Conservation (phyloP, 2,113 vertebrate species). For the Ammospiza caudacuta region DNA sequence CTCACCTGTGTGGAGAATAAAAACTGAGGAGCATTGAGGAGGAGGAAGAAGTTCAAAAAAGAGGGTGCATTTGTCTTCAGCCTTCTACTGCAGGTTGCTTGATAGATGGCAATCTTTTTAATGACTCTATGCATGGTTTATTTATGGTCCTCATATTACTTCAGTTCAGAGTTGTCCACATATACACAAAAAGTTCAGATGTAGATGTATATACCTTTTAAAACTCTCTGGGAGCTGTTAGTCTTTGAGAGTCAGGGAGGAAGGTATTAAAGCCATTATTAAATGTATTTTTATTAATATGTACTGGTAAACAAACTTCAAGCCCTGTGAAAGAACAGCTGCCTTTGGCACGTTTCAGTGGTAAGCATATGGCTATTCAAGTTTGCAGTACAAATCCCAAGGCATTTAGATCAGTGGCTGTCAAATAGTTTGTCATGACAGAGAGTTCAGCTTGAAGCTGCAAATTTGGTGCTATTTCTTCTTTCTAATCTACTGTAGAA, state of each 20-base stretch:
- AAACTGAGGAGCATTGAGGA: not conserved
- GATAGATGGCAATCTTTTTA: not conserved
- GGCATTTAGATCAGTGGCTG: slow-evolving; percentile 7
- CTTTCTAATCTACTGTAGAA: not conserved
- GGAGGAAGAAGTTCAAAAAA: not conserved
- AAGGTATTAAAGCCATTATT: not conserved
- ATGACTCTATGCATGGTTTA: not conserved
- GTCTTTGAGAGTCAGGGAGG: not conserved
- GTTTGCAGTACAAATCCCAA: not conserved
- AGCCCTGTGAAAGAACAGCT: slow-evolving; percentile 6
- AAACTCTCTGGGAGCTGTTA: not conserved
- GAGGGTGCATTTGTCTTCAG: not conserved
- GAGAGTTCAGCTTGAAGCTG: not conserved
- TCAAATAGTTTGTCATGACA: slow-evolving; percentile 7
- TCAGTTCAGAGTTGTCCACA: not conserved
- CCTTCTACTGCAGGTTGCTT: not conserved
- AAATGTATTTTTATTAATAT: not conserved
- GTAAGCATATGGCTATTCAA: not conserved
- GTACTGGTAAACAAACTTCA: slow-evolving; percentile 14
- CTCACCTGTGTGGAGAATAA: not conserved
- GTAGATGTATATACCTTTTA: not conserved
- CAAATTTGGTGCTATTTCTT: not conserved
- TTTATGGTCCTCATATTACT: not conserved
- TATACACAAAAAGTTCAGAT: not conserved
- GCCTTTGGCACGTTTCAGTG: not conserved